phyloP scores from a whole-genome alignment of 2,888 invertebrate genomes.

The Heliconius cydno region DNA sequence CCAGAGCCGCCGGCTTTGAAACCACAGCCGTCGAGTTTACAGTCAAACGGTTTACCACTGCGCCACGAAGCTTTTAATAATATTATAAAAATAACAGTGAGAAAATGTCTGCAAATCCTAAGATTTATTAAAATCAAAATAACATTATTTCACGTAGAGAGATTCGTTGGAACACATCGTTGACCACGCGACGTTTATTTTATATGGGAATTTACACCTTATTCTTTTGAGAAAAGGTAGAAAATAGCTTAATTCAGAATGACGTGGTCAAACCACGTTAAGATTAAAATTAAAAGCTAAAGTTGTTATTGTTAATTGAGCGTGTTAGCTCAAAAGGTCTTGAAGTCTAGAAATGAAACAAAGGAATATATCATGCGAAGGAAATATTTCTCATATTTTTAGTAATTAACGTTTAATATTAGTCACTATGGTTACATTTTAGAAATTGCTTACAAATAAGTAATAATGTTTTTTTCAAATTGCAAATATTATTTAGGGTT shows the following conservation, averaged over 20 bases:
- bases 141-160: not conserved
- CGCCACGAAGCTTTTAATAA: too few species aligned
- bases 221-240: not conserved
- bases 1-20: too few species aligned
- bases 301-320: constrained; percentile 22
- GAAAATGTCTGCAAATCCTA: not conserved
- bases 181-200: constrained; percentile 10
- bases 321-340: constrained; percentile 31
- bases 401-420: not conserved
- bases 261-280: constrained; percentile 7
- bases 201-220: constrained; percentile 4
- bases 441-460: not conserved
- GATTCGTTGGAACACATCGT: not conserved
- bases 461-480: not conserved
- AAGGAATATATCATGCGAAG: constrained; percentile 14
- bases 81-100: too few species aligned
- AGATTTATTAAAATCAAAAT: constrained; percentile 1
- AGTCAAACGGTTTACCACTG: too few species aligned
- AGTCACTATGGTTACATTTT: not conserved
- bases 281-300: constrained; percentile 27
- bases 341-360: constrained; percentile 34
- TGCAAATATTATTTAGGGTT: not conserved
- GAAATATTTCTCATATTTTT: constrained; percentile 12
- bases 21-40: too few species aligned
- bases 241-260: not conserved